These are phyloP conservation scores for Haplotaxodon microlepis DNA, from an alignment of 2,113 vertebrate species.

Conservation along the genomic window DNA sequence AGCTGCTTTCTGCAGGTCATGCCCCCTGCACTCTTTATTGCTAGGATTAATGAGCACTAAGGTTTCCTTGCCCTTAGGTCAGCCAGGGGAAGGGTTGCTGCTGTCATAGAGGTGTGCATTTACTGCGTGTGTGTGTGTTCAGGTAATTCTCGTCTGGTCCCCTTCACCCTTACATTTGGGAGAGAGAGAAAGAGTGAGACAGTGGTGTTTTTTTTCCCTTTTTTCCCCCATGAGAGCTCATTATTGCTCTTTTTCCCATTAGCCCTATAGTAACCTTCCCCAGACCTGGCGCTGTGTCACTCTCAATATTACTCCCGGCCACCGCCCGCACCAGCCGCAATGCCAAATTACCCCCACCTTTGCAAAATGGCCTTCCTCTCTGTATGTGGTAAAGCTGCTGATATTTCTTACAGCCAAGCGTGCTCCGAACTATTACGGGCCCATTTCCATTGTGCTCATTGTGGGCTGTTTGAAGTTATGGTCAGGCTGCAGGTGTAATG, in stretches of 20 bases:
- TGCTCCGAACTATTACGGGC: constrained; percentile 16
- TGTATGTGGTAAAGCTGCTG: constrained; percentile 17
- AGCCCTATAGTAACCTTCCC: constrained; percentile 72
- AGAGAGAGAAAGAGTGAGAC: constrained; percentile 23
- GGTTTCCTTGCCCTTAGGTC: constrained; percentile 36
- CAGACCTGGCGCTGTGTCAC: constrained; percentile 49
- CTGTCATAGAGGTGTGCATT: constrained; percentile 5
- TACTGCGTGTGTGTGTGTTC: background rate
- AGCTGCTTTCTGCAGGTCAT: constrained; percentile 16
- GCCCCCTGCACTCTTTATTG: constrained; percentile 44
- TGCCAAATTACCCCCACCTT: constrained; percentile 50
- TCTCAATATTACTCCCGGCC: constrained; percentile 54
- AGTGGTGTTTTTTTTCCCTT: constrained; percentile 20
- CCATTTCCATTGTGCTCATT: constrained; percentile 35
- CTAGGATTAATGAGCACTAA: constrained; percentile 61
- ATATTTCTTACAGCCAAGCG: constrained; percentile 21
- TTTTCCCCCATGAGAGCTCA: constrained; percentile 73
- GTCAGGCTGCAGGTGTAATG: constrained; percentile 18
- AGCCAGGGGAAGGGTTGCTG: constrained; percentile 23
- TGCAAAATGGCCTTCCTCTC: constrained; percentile 27
- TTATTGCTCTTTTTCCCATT: constrained; percentile 73
- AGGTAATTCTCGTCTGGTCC: constrained; percentile 32
- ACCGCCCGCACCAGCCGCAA: background rate
- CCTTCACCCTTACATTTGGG: constrained; percentile 48
- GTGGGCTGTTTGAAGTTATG: constrained; percentile 36